Evolutionary conservation across 2,113 vertebrate genomes (phyloP), one percentile per base, ranked within the genome.

Genomic region (Pelvicachromis taeniatus): DNA sequence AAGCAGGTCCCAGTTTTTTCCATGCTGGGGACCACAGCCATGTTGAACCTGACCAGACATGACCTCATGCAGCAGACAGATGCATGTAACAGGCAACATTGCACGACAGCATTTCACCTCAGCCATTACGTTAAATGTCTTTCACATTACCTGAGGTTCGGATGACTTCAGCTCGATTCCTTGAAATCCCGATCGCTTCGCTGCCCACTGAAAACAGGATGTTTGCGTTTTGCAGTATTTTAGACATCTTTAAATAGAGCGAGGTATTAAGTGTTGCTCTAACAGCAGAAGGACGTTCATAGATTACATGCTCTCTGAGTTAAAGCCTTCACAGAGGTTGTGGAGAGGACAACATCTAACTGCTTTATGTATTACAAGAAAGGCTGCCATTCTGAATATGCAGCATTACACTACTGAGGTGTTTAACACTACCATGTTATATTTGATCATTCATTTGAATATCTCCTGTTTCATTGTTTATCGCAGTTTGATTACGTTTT

Each of bases 61-160:
- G 90, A 93, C 93, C 87, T 94, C 90, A 94, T 89, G 61, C 53
- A 2, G 38, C 90, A 81, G 89, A 83, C 63, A 53, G 68, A 84
- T 50, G 77, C 84, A 55, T 88, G 91, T 85, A 89, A 87, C 87
- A 81, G 80, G 54, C 81, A 78, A 59, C 48, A 42, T 16, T 56
- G 33, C 65, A 68, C 21, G 75, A 81, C 82, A 80, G 19, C 85
- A 55, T 86, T 88, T 87, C 54, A 82, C 55, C 65, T 59, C 65
- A 45, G 84, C 84, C 80, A 48, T 86, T 82, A 85, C 1, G 2
- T 83, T 87, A 83, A 89, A 68, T 68, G 83, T 83, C 68, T 78
- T 40, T 83, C 38, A 54, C 58, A 61, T 85, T 85, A 83, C 85
- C 80, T 81, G 85, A 82, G 68, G 59, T 88, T 82, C 80, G 33